Evolutionary conservation across 2,888 invertebrate species (phyloP).

Genomic region (Oscheius sp.): DNA sequence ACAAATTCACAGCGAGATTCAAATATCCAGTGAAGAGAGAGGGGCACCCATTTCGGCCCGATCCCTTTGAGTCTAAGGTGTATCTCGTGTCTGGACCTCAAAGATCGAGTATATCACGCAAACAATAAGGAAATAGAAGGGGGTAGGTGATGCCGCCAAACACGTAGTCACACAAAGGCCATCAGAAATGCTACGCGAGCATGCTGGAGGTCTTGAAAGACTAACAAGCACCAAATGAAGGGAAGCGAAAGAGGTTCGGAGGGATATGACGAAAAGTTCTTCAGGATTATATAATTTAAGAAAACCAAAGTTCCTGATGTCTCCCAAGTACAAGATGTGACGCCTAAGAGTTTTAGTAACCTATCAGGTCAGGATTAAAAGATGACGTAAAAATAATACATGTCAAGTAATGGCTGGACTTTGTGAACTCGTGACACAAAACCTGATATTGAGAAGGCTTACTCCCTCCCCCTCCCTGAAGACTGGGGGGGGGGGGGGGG

Average conservation of each 20-base stretch:
- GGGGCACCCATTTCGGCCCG: not conserved
- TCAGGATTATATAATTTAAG: slow-evolving; percentile 9
- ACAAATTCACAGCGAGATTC: slow-evolving; percentile 2
- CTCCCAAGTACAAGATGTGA: too few species aligned
- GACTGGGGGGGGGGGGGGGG: too few species aligned
- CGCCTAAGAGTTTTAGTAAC: too few species aligned
- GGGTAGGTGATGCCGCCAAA: too few species aligned
- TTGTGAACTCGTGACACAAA: too few species aligned
- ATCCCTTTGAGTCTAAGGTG: not conserved
- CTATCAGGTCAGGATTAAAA: too few species aligned
- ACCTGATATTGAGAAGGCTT: too few species aligned
- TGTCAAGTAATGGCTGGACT: too few species aligned
- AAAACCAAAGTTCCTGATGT: not conserved
- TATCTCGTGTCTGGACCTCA: not conserved
- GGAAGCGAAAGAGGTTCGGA: not conserved
- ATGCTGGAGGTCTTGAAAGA: not conserved
- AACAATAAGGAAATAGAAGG: slow-evolving; percentile 15
- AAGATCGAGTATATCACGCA: slow-evolving; percentile 26
- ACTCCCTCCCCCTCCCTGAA: too few species aligned
- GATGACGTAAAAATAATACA: too few species aligned
- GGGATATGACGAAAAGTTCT: not conserved
- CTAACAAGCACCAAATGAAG: not conserved
- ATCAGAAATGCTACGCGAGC: not conserved
- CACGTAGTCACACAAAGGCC: slow-evolving; percentile 8
- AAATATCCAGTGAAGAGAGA: not conserved